Base-by-base conservation (phyloP, 1,140 invertebrate species). In the Globodera ellingtonae region DNA sequence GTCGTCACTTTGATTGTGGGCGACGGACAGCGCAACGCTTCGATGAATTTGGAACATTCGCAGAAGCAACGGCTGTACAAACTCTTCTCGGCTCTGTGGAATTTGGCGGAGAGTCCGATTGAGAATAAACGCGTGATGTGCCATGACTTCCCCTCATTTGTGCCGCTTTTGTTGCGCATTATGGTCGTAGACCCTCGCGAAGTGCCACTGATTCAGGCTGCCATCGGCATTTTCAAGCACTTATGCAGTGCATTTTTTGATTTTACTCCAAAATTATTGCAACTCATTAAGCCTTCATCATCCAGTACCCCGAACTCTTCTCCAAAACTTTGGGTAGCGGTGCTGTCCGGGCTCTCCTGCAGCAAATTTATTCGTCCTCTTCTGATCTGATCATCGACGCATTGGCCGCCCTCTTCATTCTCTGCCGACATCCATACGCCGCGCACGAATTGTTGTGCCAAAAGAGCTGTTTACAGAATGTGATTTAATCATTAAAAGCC, bases 81-180 rank as follows among this genome's bases (percentile, higher is more conserved):
- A 77, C 10, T 77, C 44, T 62, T 77, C 10, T 77, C 75, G n/a
- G 75, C 62, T 4, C 62, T 77, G 13, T 77, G 75, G 75, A 77
- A 77, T 77, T 69, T 77, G 65, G 75, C 75, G 18, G 75, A 77
- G 21, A 46, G 44, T 67, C 75, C 75, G 48, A 1, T 62, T 10
- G 62, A 77, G 24, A 77, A 77, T 24, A 77, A 77, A 50, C 75
- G 62, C 24, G 75, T 77, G 7, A 77, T 77, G 75, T 77, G 75
- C 69, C 9, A 24, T 48, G 75, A 77, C 48, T 65, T 77, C 35
- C 75, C 75, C 24, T 59, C 24, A 47, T 77, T 77, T 77, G 62
- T 77, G 46, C 62, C 75, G 9, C 15, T 77, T 35, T 47, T 77
- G 10, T 18, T 77, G 69, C 75, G 75, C 6, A 46, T 77, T 52